Evolutionary conservation across 2,797 vertebrate genomes (phyloP).

Genomic region (Nannoperca obscura): DNA sequence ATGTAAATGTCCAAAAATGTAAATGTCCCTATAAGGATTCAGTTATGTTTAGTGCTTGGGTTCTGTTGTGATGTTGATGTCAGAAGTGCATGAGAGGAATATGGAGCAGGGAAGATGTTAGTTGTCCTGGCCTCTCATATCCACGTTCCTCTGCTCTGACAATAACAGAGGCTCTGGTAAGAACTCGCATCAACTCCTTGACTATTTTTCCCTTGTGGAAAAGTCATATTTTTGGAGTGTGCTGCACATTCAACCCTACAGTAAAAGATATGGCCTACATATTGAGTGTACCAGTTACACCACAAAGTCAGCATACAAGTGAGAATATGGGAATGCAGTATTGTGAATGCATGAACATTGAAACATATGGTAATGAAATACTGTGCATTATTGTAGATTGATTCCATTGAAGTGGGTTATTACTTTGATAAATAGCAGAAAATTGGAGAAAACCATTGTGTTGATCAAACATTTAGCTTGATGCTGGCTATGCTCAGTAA

Average conservation of each 20-base stretch:
- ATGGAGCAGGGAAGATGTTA: slow-evolving; percentile 9
- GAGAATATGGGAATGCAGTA: background rate
- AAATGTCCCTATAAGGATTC: background rate
- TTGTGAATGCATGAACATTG: background rate
- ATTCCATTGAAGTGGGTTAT: background rate
- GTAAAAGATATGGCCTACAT: slow-evolving; percentile 39
- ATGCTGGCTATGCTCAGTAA: background rate
- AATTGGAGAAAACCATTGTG: background rate
- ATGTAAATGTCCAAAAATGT: background rate
- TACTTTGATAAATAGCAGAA: background rate
- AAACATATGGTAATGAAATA: background rate
- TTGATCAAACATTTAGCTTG: background rate
- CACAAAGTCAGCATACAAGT: slow-evolving; percentile 9
- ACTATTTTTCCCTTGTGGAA: slow-evolving; percentile 30
- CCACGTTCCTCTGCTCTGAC: background rate
- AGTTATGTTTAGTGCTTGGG: background rate
- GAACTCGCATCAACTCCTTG: slow-evolving; percentile 39
- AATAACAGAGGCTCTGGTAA: slow-evolving; percentile 16
- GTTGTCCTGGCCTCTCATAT: slow-evolving; percentile 28
- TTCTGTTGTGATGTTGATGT: slow-evolving; percentile 8
- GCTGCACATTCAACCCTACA: slow-evolving; percentile 23
- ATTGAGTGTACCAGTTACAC: slow-evolving; percentile 10
- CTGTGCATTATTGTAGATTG: background rate
- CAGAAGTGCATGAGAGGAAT: slow-evolving; percentile 16
- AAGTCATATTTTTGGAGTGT: slow-evolving; percentile 43